Conservation (phyloP, 2,797 vertebrate genomes). For the Pygocentrus nattereri region DNA sequence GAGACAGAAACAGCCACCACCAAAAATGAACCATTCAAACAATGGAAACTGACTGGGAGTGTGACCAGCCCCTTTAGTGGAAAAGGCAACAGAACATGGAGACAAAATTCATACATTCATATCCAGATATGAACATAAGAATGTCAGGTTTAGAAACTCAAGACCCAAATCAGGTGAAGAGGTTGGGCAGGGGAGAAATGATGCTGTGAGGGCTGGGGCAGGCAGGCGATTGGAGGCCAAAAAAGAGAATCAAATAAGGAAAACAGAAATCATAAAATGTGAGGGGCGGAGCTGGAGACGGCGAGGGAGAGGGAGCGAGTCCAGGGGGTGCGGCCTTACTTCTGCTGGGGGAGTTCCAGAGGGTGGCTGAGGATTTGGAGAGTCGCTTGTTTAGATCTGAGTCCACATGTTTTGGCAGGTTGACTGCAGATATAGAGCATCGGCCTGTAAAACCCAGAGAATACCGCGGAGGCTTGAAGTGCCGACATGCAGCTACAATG, state of each 20-base stretch:
- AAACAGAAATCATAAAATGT: conserved; percentile 61
- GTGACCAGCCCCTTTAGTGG: background rate
- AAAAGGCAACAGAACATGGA: conserved; percentile 33
- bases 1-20: conserved; percentile 65
- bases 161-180: conserved; percentile 46
- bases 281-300: conserved; percentile 64
- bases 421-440: conserved; percentile 98
- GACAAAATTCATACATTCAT: conserved; percentile 52
- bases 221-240: conserved; percentile 57
- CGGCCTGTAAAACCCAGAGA: conserved; percentile 92
- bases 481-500: conserved; percentile 6
- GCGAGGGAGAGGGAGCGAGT: conserved; percentile 64
- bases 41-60: conserved; percentile 19
- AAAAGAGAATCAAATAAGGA: conserved; percentile 47
- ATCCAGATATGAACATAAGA: conserved; percentile 53
- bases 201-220: conserved; percentile 63
- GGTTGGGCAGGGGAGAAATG: conserved; percentile 64
- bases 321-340: conserved; percentile 85
- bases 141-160: conserved; percentile 56
- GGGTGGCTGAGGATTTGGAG: conserved; percentile 99
- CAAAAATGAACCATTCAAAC: conserved; percentile 65
- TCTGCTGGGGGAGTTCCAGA: conserved; percentile 99
- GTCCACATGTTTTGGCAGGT: conserved; percentile 99
- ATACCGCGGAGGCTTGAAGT: conserved; percentile 46
- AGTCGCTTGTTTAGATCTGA: conserved; percentile 99